Evolutionary conservation across 2,888 invertebrate species (phyloP).

Genomic region (Acanthosepion esculentum): DNA sequence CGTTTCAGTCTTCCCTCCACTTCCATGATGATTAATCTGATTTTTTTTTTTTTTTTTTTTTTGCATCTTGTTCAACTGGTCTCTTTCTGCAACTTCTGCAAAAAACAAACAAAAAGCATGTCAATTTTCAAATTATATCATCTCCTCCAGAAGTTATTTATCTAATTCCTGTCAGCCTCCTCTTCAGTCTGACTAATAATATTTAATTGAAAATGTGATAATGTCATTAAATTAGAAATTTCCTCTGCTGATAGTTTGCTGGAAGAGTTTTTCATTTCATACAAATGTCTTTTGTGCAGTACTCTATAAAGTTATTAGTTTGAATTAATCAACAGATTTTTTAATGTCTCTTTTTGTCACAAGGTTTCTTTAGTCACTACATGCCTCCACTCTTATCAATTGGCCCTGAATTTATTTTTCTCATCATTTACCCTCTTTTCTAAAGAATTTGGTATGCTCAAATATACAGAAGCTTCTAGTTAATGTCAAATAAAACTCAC

Average conservation of each 20-base stretch:
- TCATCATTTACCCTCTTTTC: no score
- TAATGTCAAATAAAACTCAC: no score
- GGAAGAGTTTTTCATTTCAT: background rate
- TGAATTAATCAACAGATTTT: background rate
- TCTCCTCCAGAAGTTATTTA: background rate
- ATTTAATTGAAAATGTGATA: background rate
- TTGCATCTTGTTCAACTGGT: background rate
- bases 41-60: background rate
- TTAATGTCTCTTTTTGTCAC: no score
- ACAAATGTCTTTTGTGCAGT: background rate
- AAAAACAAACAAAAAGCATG: background rate
- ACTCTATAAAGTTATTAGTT: background rate
- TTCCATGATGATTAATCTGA: background rate
- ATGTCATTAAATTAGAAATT: background rate
- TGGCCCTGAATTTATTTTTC: no score
- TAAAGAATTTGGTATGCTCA: no score
- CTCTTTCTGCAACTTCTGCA: background rate
- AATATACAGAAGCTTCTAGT: no score
- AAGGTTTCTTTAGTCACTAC: no score
- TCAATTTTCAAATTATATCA: background rate
- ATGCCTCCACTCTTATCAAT: no score
- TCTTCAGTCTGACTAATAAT: background rate
- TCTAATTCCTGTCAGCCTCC: background rate
- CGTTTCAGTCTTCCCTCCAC: background rate
- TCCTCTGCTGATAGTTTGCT: background rate